phyloP scores from a whole-genome alignment of 2,888 invertebrate genomes.

The Drosophila putrida region DNA sequence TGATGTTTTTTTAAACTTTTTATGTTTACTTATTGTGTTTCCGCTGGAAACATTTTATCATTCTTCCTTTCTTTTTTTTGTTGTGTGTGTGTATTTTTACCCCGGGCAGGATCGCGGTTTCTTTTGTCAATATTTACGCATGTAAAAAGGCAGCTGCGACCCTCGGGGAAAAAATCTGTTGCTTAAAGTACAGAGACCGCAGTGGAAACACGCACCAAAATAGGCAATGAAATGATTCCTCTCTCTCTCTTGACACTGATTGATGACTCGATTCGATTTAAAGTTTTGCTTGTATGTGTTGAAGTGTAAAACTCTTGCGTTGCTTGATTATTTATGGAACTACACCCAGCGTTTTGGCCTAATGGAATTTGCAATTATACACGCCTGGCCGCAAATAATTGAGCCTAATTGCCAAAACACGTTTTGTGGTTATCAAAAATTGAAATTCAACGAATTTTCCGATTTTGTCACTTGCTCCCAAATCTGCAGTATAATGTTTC shows the following conservation, averaged over 20 bases:
- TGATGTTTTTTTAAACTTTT: conserved; percentile 26
- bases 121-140: conserved; percentile 49
- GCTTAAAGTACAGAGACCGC: conserved; percentile 15
- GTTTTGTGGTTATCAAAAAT: conserved; percentile 24
- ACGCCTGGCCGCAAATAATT: conserved; percentile 38
- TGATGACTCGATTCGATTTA: conserved; percentile 39
- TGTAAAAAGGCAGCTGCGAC: conserved; percentile 42
- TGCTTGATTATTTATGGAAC: conserved; percentile 49
- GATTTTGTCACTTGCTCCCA: not conserved
- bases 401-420: conserved; percentile 49
- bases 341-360: conserved; percentile 27
- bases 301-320: conserved; percentile 44
- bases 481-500: not conserved
- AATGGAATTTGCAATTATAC: conserved; percentile 59
- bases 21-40: conserved; percentile 11
- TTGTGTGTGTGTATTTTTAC: too few relatives aligned
- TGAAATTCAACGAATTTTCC: not conserved
- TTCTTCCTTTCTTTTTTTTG: not conserved
- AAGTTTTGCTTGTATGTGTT: conserved; percentile 21
- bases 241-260: conserved; percentile 36
- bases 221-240: conserved; percentile 29
- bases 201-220: conserved; percentile 21
- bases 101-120: conserved; percentile 3
- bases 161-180: conserved; percentile 3
- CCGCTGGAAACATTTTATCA: not conserved